Conservation (phyloP, 2,113 vertebrate genomes). For the Phodopus roborovskii region DNA sequence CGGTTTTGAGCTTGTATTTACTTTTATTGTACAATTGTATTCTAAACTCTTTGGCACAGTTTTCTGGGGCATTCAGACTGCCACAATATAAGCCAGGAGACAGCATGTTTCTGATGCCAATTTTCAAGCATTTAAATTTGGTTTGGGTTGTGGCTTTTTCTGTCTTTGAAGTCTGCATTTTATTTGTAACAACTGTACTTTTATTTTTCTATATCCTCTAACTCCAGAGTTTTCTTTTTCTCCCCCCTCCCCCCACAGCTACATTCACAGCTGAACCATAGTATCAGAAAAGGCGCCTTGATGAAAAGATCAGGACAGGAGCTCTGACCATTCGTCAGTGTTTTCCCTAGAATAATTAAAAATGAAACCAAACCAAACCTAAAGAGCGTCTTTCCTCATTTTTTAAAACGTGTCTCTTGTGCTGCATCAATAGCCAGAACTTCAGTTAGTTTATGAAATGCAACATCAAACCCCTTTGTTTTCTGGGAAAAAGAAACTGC, state of each 20-base stretch:
- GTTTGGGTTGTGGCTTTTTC: slow-evolving; percentile 67
- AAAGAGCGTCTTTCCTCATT: slow-evolving; percentile 84
- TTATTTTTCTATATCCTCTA: slow-evolving; percentile 81
- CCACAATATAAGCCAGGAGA: slow-evolving; percentile 84
- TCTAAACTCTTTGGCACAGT: slow-evolving; percentile 95
- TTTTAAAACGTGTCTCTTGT: slow-evolving; percentile 81
- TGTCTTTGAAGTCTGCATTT: slow-evolving; percentile 77
- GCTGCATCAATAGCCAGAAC: slow-evolving; percentile 88
- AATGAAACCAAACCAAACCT: slow-evolving; percentile 76
- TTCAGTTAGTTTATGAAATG: slow-evolving; percentile 88
- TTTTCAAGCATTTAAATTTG: slow-evolving; percentile 77
- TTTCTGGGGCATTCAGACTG: slow-evolving; percentile 84
- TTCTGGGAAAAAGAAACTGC: slow-evolving; percentile 86
- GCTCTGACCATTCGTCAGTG: slow-evolving; percentile 87
- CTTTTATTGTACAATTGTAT: slow-evolving; percentile 75
- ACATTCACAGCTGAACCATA: slow-evolving; percentile 90
- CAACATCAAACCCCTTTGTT: slow-evolving; percentile 87
- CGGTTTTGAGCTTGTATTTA: slow-evolving; percentile 71
- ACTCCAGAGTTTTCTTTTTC: slow-evolving; percentile 70
- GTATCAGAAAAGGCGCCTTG: slow-evolving; percentile 88
- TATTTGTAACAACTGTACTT: slow-evolving; percentile 73
- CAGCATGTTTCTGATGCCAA: slow-evolving; percentile 83
- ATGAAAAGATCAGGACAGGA: slow-evolving; percentile 83
- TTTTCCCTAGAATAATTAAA: slow-evolving; percentile 82
- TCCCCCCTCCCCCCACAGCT: slow-evolving; percentile 77